Conservation (phyloP, 2,888 invertebrate genomes). For the Parnassius orleans region DNA sequence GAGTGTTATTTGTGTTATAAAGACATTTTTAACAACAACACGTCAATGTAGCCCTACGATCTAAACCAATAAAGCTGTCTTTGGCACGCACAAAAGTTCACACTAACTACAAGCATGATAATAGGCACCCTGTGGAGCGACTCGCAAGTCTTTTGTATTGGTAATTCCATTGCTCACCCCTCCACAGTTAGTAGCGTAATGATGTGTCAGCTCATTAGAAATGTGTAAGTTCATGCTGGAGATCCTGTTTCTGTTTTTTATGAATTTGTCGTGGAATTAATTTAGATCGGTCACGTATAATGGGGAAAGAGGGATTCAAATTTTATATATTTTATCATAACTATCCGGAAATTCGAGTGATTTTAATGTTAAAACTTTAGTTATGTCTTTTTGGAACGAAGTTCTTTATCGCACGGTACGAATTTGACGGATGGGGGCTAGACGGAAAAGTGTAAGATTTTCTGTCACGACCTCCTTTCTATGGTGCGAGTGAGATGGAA, state of each 20-base stretch:
- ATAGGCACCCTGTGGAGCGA: conserved; percentile 55
- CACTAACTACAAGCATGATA: conserved; percentile 9
- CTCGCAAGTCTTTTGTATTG: conserved; percentile 55
- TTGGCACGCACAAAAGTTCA: conserved; percentile 30
- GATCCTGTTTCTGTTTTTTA: conserved; percentile 33
- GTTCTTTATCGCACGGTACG: too few species aligned
- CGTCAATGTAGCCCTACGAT: conserved; percentile 30
- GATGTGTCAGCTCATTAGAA: conserved; percentile 54
- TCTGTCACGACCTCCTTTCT: too few species aligned
- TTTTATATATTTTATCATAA: too few species aligned
- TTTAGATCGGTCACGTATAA: background rate
- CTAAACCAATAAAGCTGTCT: conserved; percentile 23
- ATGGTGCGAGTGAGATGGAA: too few species aligned
- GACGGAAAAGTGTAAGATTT: too few species aligned
- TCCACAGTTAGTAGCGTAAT: conserved; percentile 38
- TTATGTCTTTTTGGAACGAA: too few species aligned
- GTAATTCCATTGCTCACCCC: conserved; percentile 56
- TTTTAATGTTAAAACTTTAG: too few species aligned
- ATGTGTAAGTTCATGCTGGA: conserved; percentile 39
- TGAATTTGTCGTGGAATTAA: background rate
- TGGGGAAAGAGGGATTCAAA: background rate
- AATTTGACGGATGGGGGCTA: too few species aligned
- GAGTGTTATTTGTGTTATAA: conserved; percentile 47
- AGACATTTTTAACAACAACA: conserved; percentile 34
- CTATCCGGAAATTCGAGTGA: too few species aligned